phyloP scores from a whole-genome alignment of 2,113 vertebrate species.

The Pardalotus punctatus region DNA sequence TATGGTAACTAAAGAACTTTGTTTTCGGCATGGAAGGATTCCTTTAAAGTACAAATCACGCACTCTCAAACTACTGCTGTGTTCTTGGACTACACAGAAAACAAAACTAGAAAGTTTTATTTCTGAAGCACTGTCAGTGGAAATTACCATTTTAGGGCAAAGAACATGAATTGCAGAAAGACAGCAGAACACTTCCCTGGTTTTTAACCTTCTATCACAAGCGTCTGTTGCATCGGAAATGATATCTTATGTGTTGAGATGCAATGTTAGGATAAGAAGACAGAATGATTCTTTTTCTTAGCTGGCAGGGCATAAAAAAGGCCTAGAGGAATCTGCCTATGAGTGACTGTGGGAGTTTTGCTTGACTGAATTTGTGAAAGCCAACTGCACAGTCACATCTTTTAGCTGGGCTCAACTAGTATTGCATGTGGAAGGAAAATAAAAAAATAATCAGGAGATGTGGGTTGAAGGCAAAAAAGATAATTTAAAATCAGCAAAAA shows the following conservation, averaged over 20 bases:
- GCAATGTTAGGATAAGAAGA: background rate
- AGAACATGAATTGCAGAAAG: background rate
- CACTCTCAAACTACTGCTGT: background rate
- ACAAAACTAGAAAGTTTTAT: background rate
- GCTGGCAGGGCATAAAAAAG: background rate
- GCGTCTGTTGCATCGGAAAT: background rate
- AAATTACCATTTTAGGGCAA: background rate
- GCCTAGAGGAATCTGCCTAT: background rate
- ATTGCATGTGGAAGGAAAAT: background rate
- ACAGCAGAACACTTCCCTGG: background rate
- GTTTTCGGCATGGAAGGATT: background rate
- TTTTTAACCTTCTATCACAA: background rate
- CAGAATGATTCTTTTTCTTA: background rate
- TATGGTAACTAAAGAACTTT: background rate
- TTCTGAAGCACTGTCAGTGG: background rate
- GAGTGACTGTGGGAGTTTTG: background rate
- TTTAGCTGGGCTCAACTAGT: background rate
- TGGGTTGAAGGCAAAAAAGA: background rate
- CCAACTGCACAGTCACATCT: background rate
- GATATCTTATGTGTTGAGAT: background rate
- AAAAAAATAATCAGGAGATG: background rate
- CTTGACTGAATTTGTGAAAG: background rate
- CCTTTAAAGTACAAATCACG: background rate
- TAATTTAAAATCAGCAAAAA: background rate
- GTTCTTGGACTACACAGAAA: background rate